Evolutionary conservation across 2,113 vertebrate species (phyloP).

Genomic region (Hassar affinis): DNA sequence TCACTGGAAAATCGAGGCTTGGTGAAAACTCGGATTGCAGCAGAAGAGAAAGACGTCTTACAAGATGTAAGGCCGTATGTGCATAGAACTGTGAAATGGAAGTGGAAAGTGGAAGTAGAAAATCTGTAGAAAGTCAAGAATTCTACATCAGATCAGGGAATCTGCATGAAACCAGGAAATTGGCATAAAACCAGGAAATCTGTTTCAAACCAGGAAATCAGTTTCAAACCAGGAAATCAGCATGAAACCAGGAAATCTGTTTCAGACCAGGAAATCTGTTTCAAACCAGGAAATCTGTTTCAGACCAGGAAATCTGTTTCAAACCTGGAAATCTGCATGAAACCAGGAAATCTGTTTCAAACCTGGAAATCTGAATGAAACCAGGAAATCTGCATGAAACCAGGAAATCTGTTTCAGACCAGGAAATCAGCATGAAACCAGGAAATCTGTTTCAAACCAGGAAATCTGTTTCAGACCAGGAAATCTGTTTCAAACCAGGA

Average conservation of each 20-base stretch:
- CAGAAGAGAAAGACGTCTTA: not conserved
- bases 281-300: not conserved
- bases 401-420: too few relatives aligned
- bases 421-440: too few relatives aligned
- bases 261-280: not conserved
- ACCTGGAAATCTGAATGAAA: too few relatives aligned
- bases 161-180: not conserved
- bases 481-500: not conserved
- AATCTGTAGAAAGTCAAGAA: not conserved
- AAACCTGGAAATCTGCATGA: too few relatives aligned
- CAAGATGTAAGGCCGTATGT: conserved; percentile 18
- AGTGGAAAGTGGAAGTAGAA: not conserved
- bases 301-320: too few relatives aligned
- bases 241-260: not conserved
- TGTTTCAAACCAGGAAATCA: not conserved
- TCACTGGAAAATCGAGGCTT: conserved; percentile 1
- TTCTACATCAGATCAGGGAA: not conserved
- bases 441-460: too few relatives aligned
- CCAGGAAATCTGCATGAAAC: not conserved
- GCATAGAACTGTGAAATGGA: too few relatives aligned
- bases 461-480: not conserved
- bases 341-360: too few relatives aligned
- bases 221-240: not conserved
- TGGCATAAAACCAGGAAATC: not conserved
- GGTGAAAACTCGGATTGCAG: not conserved